These are phyloP conservation scores for Drosophila suboccidentalis DNA, from an alignment of 2,888 invertebrate genomes.

Conservation along the genomic window DNA sequence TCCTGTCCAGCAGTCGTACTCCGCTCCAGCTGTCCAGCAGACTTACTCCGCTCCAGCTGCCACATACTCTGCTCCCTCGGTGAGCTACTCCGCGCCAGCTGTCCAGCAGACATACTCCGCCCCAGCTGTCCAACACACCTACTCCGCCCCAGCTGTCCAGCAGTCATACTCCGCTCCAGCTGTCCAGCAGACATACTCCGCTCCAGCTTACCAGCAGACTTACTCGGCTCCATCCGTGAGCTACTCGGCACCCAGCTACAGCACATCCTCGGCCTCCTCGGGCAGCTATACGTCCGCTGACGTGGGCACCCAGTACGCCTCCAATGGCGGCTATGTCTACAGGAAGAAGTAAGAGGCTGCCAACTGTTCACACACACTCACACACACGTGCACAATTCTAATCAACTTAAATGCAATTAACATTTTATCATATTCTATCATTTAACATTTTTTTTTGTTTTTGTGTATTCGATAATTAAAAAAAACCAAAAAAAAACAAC, in stretches of 20 bases:
- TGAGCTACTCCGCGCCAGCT: slow-evolving; percentile 58
- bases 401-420: slow-evolving; percentile 31
- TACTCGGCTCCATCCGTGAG: slow-evolving; percentile 50
- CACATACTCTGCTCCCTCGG: slow-evolving; percentile 55
- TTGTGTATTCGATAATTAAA: slow-evolving; percentile 45
- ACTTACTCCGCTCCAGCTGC: slow-evolving; percentile 56
- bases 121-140: slow-evolving; percentile 41
- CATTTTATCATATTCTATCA: slow-evolving; percentile 31
- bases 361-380: slow-evolving; percentile 44
- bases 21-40: slow-evolving; percentile 33
- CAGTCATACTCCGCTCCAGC: slow-evolving; percentile 50
- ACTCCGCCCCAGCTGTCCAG: slow-evolving; percentile 50
- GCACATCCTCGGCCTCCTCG: slow-evolving; percentile 52
- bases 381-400: slow-evolving; percentile 24
- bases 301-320: slow-evolving; percentile 82
- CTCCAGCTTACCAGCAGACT: slow-evolving; percentile 20
- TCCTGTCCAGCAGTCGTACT: slow-evolving; percentile 45
- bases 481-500: slow-evolving; percentile 9
- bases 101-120: slow-evolving; percentile 33
- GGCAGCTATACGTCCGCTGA: slow-evolving; percentile 62
- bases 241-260: slow-evolving; percentile 57
- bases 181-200: slow-evolving; percentile 46
- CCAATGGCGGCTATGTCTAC: slow-evolving; percentile 84
- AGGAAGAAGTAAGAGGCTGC: slow-evolving; percentile 77
- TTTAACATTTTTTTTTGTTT: slow-evolving; percentile 36